These are phyloP conservation scores for Ectropis crepuscularia DNA, from an alignment of 2,888 invertebrate genomes.

Conservation along the genomic window DNA sequence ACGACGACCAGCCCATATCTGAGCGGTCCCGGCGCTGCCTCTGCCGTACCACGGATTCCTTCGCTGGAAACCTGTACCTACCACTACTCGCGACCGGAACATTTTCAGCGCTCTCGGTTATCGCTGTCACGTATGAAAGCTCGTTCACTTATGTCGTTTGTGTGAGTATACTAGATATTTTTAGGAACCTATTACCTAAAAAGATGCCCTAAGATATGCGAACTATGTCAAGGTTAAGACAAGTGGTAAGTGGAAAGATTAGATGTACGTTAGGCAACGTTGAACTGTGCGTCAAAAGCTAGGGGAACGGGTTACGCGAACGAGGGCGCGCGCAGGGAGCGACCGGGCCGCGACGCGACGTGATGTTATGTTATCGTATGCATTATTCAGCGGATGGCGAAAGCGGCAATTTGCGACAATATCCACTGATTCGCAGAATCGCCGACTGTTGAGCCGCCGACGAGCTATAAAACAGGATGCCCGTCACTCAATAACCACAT, in stretches of 20 bases:
- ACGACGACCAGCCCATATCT: conserved; percentile 70
- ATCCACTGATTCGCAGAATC: conserved; percentile 82
- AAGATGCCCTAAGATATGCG: too few relatives aligned
- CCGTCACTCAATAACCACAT: conserved; percentile 76
- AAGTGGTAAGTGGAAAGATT: conserved; percentile 57
- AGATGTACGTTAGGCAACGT: conserved; percentile 63
- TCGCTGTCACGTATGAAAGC: conserved; percentile 50
- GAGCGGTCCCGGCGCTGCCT: conserved; percentile 53
- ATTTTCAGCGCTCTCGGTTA: conserved; percentile 17
- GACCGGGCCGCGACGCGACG: conserved; percentile 63
- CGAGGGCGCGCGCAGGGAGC: conserved; percentile 43
- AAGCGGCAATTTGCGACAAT: conserved; percentile 85
- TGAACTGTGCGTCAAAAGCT: conserved; percentile 55
- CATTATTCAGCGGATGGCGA: conserved; percentile 83
- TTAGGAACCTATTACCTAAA: too few relatives aligned
- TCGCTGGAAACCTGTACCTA: conserved; percentile 26
- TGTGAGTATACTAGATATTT: too few relatives aligned
- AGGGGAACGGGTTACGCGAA: conserved; percentile 56
- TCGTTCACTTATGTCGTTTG: conserved; percentile 22
- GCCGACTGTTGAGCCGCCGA: conserved; percentile 76
- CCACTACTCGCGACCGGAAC: conserved; percentile 28
- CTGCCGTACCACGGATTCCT: conserved; percentile 21
- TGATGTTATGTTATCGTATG: conserved; percentile 83
- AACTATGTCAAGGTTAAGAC: conserved; percentile 55
- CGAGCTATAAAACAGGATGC: conserved; percentile 79